Conservation (phyloP, 2,113 vertebrate species). For the Entomyzon cyanotis region DNA sequence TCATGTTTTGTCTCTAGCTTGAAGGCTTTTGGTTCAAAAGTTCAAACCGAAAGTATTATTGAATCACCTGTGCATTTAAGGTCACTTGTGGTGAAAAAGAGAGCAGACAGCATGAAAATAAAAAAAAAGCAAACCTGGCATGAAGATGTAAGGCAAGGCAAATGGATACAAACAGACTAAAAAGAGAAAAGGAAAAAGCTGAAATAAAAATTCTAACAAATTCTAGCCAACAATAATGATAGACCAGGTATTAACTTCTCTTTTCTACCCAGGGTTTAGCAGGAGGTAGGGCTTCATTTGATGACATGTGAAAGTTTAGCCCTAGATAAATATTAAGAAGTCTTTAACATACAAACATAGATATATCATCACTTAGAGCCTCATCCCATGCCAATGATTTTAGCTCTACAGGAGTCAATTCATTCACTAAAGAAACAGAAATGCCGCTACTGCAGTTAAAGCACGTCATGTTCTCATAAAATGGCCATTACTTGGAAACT, state of each 20-base stretch:
- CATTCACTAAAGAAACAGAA: neutral
- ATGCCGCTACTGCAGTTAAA: neutral
- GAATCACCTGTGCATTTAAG: neutral
- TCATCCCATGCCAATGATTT: neutral
- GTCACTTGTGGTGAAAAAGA: neutral
- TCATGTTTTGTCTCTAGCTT: neutral
- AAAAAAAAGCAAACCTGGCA: neutral
- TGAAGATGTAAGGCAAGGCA: neutral
- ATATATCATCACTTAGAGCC: neutral
- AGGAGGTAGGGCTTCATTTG: neutral
- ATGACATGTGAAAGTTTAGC: neutral
- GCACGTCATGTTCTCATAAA: neutral
- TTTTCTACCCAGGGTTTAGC: neutral
- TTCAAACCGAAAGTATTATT: neutral
- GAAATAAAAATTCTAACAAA: neutral
- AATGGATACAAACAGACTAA: neutral
- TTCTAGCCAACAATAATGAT: neutral
- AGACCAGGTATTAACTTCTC: neutral
- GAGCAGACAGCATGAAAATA: neutral
- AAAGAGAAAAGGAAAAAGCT: neutral
- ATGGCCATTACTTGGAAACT: neutral
- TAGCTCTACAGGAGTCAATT: neutral
- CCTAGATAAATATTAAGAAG: neutral
- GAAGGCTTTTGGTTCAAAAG: neutral
- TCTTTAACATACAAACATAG: rapidly evolving